Evolutionary conservation across 2,888 invertebrate genomes (phyloP).

Genomic region (Prenolepis imparis): DNA sequence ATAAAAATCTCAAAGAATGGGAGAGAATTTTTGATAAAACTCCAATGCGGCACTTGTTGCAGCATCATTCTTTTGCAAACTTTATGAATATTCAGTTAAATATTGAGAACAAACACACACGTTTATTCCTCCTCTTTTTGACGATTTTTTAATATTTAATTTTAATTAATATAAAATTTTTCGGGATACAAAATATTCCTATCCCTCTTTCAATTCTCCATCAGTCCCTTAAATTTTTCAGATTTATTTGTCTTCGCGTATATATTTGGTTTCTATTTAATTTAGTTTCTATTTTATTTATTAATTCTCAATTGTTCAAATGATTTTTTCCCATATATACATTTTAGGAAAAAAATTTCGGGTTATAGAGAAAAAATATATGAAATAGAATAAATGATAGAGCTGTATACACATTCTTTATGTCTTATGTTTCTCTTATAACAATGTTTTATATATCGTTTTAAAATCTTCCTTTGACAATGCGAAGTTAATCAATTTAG

Average conservation of each 20-base stretch:
- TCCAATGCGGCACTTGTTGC: conserved; percentile 29
- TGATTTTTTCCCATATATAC: neutral
- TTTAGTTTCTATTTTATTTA: too few species aligned
- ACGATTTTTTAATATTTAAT: neutral
- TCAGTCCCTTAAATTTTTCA: neutral
- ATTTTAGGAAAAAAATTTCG: neutral
- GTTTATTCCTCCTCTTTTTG: neutral
- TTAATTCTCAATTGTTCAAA: neutral
- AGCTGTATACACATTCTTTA: neutral
- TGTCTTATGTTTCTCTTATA: neutral
- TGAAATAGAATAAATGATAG: neutral
- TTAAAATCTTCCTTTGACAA: neutral
- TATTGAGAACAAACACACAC: neutral
- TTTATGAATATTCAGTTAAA: conserved; percentile 27
- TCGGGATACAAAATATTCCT: neutral
- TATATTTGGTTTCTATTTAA: too few species aligned
- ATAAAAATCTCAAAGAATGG: conserved; percentile 4
- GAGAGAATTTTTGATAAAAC: neutral
- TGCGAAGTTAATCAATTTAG: conserved; percentile 12
- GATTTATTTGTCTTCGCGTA: neutral
- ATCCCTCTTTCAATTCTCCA: neutral
- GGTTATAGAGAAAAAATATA: neutral
- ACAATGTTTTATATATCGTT: conserved; percentile 1
- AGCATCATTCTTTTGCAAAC: conserved; percentile 4
- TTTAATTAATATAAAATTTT: too few species aligned